Conservation (phyloP, 2,888 invertebrate genomes). For the Meteorus colon region DNA sequence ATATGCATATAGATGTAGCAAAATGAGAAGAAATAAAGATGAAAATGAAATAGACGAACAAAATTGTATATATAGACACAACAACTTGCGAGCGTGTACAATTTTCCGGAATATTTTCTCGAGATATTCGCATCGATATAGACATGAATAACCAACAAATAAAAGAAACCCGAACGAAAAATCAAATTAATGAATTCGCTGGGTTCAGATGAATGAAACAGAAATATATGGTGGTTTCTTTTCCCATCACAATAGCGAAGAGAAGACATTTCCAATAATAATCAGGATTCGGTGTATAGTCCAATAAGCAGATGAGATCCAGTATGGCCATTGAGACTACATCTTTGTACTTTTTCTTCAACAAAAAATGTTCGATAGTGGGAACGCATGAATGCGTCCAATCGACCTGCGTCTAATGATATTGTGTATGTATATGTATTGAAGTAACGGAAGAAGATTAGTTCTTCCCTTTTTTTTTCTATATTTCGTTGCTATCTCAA, state of each 20-base stretch:
- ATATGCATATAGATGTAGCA: background rate
- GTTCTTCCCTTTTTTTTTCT: constrained; percentile 38
- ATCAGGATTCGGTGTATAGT: constrained; percentile 57
- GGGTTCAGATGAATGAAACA: background rate
- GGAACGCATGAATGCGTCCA: constrained; percentile 65
- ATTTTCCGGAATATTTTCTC: background rate
- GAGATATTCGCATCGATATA: background rate
- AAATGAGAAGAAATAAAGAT: background rate
- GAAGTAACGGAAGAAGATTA: constrained; percentile 59
- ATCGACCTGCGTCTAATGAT: constrained; percentile 58
- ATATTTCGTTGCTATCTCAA: constrained; percentile 35
- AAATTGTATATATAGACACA: background rate
- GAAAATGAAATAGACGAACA: background rate
- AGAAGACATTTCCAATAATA: constrained; percentile 58
- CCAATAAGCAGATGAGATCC: constrained; percentile 69
- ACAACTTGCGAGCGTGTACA: background rate
- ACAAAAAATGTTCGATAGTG: constrained; percentile 41
- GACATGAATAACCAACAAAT: constrained; percentile 6
- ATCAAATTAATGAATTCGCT: constrained; percentile 3
- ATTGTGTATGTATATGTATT: constrained; percentile 60
- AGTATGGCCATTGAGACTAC: constrained; percentile 22
- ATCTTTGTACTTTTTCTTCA: constrained; percentile 8
- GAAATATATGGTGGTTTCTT: background rate
- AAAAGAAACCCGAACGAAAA: background rate
- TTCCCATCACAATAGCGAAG: background rate